Conservation (phyloP, 1,140 invertebrate species). For the Helicoverpa zea region DNA sequence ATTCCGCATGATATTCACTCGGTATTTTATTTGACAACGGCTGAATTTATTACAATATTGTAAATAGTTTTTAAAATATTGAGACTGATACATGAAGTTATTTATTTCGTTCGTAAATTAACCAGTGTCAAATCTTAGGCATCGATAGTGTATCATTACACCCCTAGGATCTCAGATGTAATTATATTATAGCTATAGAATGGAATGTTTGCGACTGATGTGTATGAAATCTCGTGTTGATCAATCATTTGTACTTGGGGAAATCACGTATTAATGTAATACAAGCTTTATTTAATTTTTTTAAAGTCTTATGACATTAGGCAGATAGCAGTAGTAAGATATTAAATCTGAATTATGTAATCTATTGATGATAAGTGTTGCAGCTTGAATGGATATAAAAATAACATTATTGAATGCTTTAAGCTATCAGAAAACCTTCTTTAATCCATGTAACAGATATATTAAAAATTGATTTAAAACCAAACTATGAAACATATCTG, state of each 20-base stretch:
- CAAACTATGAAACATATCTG: not conserved
- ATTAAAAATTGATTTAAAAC: not conserved
- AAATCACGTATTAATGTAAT: constrained; percentile 46
- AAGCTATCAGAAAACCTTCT: not conserved
- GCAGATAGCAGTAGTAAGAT: constrained; percentile 50
- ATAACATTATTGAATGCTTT: constrained; percentile 9
- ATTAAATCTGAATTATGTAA: constrained; percentile 46
- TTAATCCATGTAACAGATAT: constrained; percentile 1
- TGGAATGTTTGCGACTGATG: constrained; percentile 51
- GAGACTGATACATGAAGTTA: constrained; percentile 85
- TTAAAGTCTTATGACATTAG: constrained; percentile 56
- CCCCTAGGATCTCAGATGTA: constrained; percentile 67
- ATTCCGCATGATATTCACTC: constrained; percentile 58
- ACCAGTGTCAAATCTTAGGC: constrained; percentile 80
- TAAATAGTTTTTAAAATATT: constrained; percentile 84
- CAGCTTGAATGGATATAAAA: constrained; percentile 24
- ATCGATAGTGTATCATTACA: constrained; percentile 62
- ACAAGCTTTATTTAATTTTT: constrained; percentile 68
- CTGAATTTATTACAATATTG: constrained; percentile 80
- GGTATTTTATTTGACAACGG: constrained; percentile 71
- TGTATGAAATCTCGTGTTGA: constrained; percentile 46
- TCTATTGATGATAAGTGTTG: constrained; percentile 44
- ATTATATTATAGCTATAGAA: constrained; percentile 57
- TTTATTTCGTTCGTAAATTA: constrained; percentile 83
- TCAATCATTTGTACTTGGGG: constrained; percentile 33